A percentile compares a stretch with the other conserved stretches of the same genome.
phyloP scores from a whole-genome alignment of 2,888 invertebrate species.

The Eupithecia subumbrata region DNA sequence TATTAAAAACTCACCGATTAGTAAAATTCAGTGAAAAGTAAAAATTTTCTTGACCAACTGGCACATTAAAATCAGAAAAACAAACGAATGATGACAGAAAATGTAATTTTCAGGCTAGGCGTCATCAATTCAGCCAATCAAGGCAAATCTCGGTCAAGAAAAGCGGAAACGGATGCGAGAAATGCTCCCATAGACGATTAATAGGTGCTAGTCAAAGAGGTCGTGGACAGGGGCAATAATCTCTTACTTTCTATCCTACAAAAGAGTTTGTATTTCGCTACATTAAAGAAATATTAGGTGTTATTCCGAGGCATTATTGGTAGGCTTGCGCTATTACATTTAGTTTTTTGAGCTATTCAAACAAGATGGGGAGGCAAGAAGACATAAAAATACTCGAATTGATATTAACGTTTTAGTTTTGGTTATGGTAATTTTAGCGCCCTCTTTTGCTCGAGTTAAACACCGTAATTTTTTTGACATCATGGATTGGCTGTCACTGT shows the following conservation, averaged over 20 bases:
- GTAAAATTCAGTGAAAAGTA: conserved; percentile 49
- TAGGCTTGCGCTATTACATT: not conserved
- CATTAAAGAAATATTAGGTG: not conserved
- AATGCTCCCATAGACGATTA: conserved; percentile 19
- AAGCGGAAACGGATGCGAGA: conserved; percentile 27
- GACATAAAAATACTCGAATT: not conserved
- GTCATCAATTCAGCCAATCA: conserved; percentile 59
- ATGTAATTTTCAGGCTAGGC: conserved; percentile 46
- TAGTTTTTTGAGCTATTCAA: not conserved
- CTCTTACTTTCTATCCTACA: not conserved
- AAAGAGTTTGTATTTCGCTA: not conserved
- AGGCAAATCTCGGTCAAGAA: conserved; percentile 42
- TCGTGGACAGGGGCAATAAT: not conserved
- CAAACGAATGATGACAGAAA: conserved; percentile 64
- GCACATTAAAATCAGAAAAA: conserved; percentile 67
- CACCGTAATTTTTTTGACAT: not conserved
- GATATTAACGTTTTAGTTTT: too few species aligned
- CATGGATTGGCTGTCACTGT: not conserved
- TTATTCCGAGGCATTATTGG: not conserved
- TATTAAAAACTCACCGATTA: conserved; percentile 44
- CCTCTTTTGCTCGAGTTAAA: not conserved
- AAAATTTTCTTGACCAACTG: conserved; percentile 62
- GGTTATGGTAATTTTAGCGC: not conserved
- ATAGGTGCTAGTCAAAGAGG: not conserved
- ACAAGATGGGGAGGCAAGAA: not conserved